Conservation (phyloP, 2,888 invertebrate species). For the Pycnomerus fuliginosus region DNA sequence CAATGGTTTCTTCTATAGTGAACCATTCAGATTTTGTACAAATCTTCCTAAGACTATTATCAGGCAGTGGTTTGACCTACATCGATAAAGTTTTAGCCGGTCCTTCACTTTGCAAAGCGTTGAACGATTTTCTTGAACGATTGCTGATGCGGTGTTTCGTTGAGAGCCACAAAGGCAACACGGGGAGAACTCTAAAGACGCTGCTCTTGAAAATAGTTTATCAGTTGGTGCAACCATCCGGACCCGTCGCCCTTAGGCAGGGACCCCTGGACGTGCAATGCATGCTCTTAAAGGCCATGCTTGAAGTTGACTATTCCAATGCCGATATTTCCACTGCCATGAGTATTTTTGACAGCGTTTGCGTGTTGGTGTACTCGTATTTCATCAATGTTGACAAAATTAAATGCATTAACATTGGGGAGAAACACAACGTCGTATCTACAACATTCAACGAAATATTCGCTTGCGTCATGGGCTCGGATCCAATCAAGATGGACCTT, state of each 20-base stretch:
- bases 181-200: constrained; percentile 62
- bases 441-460: constrained; percentile 74
- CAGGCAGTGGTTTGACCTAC: constrained; percentile 61
- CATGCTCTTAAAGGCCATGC: constrained; percentile 66
- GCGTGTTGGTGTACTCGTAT: constrained; percentile 58
- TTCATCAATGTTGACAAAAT: constrained; percentile 58
- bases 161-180: constrained; percentile 56
- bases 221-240: constrained; percentile 67
- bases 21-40: constrained; percentile 68
- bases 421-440: constrained; percentile 55
- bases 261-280: constrained; percentile 76
- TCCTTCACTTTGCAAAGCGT: constrained; percentile 71
- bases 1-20: constrained; percentile 64
- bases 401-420: constrained; percentile 58
- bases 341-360: constrained; percentile 72
- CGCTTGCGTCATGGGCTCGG: constrained; percentile 69
- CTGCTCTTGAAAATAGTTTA: constrained; percentile 69
- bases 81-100: constrained; percentile 64
- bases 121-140: constrained; percentile 70
- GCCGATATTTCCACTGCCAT: constrained; percentile 71
- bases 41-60: constrained; percentile 66
- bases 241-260: constrained; percentile 63
- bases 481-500: constrained; percentile 62
- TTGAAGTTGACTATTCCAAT: constrained; percentile 65
- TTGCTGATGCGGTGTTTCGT: constrained; percentile 67